These are phyloP conservation scores for Erpobdella octoculata DNA, from an alignment of 2,888 invertebrate species.

Conservation along the genomic window DNA sequence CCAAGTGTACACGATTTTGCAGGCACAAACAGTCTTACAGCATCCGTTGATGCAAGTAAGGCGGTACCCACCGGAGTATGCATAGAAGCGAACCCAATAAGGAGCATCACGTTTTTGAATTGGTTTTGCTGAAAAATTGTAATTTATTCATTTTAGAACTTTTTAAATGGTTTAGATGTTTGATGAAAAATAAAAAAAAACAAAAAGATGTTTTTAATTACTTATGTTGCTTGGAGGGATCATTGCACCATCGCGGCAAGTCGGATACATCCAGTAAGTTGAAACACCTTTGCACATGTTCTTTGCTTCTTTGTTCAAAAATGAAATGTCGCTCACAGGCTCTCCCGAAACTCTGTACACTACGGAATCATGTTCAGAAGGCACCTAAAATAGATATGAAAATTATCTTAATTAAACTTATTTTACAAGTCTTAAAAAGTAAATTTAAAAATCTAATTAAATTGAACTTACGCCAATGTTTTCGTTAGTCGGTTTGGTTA, in stretches of 20 bases:
- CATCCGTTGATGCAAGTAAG: conserved; percentile 12
- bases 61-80: neutral
- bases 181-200: neutral
- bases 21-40: conserved; percentile 2
- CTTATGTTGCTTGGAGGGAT: neutral
- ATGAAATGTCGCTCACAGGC: neutral
- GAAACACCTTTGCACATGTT: conserved; percentile 8
- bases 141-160: too few relatives aligned
- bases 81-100: neutral
- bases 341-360: neutral
- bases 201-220: neutral
- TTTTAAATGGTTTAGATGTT: neutral
- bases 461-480: neutral
- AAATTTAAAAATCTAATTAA: neutral
- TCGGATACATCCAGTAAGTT: conserved; percentile 19
- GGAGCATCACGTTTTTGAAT: conserved; percentile 14
- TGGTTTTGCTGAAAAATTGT: too few relatives aligned
- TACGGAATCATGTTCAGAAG: neutral
- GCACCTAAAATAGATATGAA: too few relatives aligned
- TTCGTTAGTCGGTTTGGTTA: neutral
- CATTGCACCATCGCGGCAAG: neutral
- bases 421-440: neutral
- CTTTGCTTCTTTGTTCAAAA: conserved; percentile 8
- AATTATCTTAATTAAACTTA: neutral
- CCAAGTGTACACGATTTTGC: neutral